Base-by-base conservation (phyloP, 2,888 invertebrate genomes). In the Dryomyza anilis region DNA sequence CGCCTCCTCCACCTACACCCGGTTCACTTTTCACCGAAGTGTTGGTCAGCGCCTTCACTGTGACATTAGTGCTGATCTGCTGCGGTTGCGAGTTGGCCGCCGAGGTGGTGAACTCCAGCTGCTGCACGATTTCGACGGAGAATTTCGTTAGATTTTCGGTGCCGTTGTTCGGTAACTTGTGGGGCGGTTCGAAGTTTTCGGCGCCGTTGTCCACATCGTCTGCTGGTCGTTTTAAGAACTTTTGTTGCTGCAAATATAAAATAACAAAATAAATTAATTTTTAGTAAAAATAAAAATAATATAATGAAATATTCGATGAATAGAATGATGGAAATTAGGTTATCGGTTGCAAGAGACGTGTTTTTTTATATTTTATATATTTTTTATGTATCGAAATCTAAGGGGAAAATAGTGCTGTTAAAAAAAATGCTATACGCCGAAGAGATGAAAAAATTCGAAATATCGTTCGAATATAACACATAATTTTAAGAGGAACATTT, bases 51-150 rank as follows among this genome's bases (percentile, higher is more conserved):
- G 91, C 89, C 79, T 95, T 95, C 70, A 95, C 95, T 60, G 95
- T 95, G 65, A 95, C 94, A 85, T 95, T 95, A 71, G 95, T 95
- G 77, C 91, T 93, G 72, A 95, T 95, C 84, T 94, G 94, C 79
- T 94, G 94, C 60, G 94, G 91, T 79, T 93, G 93, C 7, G 92
- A 91, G 79, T 92, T 94, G 53, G 93, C 93, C 60, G 92, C 91
- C 53, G 92, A 93, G 46, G 93, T 93, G 69, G 94, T 94, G 81
- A 95, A 95, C 82, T 95, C 94, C 62, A 94, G 85, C 81, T 94
- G 95, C 81, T 95, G 95, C 23, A 95, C 95, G 75, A 95, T 95
- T 84, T 95, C 94, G 68, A 95, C 94, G 4, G 94, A 94, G 85
- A 95, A 94, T 82, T 94, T 94, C 69, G 89, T 89, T 78, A 84